Conservation (phyloP, 1,140 invertebrate species). For the Hesperophylax magnus region DNA sequence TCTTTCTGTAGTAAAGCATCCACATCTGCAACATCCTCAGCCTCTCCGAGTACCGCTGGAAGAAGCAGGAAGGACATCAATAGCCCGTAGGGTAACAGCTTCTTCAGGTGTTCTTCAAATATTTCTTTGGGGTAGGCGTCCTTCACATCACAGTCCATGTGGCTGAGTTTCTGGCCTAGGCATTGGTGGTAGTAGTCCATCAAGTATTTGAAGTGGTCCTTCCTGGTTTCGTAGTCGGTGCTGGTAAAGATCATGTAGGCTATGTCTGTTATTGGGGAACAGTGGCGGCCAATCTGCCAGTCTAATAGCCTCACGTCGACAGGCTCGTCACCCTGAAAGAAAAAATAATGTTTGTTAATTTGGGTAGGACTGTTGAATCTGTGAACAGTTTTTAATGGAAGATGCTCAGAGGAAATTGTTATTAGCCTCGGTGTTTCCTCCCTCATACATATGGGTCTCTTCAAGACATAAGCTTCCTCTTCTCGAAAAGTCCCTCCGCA, state of each 20-base stretch:
- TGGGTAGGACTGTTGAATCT: too few species aligned
- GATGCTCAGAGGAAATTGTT: too few species aligned
- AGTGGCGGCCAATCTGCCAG: conserved; percentile 71
- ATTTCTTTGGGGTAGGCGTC: conserved; percentile 58
- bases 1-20: conserved; percentile 28
- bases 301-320: conserved; percentile 70
- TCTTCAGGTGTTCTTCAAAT: conserved; percentile 40
- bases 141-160: conserved; percentile 53
- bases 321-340: conserved; percentile 58
- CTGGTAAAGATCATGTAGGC: conserved; percentile 61
- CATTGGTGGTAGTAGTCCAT: conserved; percentile 72
- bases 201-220: conserved; percentile 59
- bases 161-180: not conserved
- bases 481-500: too few species aligned
- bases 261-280: conserved; percentile 67
- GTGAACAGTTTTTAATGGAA: too few species aligned
- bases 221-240: too few species aligned
- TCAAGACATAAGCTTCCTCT: too few species aligned
- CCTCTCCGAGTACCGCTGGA: conserved; percentile 44
- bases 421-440: too few species aligned
- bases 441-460: too few species aligned
- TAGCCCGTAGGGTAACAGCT: conserved; percentile 39
- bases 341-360: too few species aligned
- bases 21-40: conserved; percentile 44
- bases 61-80: conserved; percentile 39